Conservation (phyloP, 2,113 vertebrate genomes). For the Calidris pugnax region DNA sequence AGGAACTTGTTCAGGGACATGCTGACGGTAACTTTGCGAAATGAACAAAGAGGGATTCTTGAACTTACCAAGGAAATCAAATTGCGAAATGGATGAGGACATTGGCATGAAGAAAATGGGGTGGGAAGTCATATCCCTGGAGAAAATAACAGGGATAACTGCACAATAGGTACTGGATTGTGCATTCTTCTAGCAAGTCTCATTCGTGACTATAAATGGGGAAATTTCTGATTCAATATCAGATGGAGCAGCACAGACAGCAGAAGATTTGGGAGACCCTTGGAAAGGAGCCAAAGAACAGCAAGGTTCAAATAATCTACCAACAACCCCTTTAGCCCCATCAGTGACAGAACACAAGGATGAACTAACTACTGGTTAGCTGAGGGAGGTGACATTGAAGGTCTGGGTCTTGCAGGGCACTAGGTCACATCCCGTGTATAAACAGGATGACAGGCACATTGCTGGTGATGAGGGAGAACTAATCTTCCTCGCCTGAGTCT, state of each 20-base stretch:
- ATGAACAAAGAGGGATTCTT: conserved; percentile 16
- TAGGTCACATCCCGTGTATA: neutral
- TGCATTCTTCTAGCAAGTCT: neutral
- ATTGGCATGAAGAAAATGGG: conserved; percentile 45
- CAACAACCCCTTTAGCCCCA: fast-evolving
- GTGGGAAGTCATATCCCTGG: conserved; percentile 1
- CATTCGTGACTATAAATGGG: neutral
- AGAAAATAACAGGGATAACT: conserved; percentile 30
- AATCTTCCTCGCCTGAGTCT: neutral
- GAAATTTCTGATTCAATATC: neutral
- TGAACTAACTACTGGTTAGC: neutral
- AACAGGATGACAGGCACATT: neutral
- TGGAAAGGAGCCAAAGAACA: neutral
- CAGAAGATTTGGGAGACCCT: neutral
- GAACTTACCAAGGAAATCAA: conserved; percentile 35
- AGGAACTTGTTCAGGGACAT: neutral
- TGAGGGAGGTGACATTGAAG: neutral
- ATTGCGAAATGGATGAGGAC: conserved; percentile 43
- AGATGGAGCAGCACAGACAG: neutral
- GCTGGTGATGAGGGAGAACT: neutral
- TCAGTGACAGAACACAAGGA: neutral
- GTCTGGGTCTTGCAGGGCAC: neutral
- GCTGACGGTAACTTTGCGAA: neutral
- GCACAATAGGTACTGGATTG: neutral
- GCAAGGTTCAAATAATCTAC: neutral